Percentiles rank a stretch among this genome's conserved stretches.
Evolutionary conservation across 35 echinoderm and acorn worm species (phyloP).

Genomic region (Antedon bifida): DNA sequence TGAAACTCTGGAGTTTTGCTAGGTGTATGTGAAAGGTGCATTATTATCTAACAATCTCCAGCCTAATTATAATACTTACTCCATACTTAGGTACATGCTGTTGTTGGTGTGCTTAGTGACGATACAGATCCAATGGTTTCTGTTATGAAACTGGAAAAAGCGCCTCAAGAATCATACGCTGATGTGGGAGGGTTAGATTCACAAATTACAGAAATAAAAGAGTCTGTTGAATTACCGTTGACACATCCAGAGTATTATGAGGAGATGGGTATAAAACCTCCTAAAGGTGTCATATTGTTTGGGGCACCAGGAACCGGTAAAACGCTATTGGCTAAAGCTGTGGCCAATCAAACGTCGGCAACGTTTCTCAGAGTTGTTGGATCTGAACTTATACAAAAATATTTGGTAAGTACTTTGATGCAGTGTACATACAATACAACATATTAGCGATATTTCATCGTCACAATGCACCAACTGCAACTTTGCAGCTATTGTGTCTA

Average conservation of each 20-base stretch:
- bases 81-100: slow-evolving; percentile 80
- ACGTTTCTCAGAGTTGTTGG: slow-evolving; percentile 95
- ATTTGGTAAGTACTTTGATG: slow-evolving; percentile 54
- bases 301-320: slow-evolving; percentile 94
- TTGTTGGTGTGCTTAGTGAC: slow-evolving; percentile 90
- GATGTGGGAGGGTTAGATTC: slow-evolving; percentile 90
- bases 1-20: too few relatives aligned
- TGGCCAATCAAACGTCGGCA: slow-evolving; percentile 97
- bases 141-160: slow-evolving; percentile 98
- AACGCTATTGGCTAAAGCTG: slow-evolving; percentile 93
- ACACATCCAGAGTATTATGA: slow-evolving; percentile 99
- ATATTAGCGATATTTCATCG: too few relatives aligned
- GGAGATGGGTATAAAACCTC: slow-evolving; percentile 98
- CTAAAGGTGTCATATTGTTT: slow-evolving; percentile 93
- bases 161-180: slow-evolving; percentile 95
- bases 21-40: too few relatives aligned
- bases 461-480: background rate
- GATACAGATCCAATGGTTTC: slow-evolving; percentile 99
- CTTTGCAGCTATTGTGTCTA: too few relatives aligned
- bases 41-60: too few relatives aligned
- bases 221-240: slow-evolving; percentile 93
- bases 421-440: background rate
- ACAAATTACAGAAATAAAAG: slow-evolving; percentile 99
- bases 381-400: slow-evolving; percentile 99
- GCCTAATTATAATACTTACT: too few relatives aligned